Evolutionary conservation across 2,113 vertebrate genomes (phyloP).

Genomic region (Otocyon megalotis): DNA sequence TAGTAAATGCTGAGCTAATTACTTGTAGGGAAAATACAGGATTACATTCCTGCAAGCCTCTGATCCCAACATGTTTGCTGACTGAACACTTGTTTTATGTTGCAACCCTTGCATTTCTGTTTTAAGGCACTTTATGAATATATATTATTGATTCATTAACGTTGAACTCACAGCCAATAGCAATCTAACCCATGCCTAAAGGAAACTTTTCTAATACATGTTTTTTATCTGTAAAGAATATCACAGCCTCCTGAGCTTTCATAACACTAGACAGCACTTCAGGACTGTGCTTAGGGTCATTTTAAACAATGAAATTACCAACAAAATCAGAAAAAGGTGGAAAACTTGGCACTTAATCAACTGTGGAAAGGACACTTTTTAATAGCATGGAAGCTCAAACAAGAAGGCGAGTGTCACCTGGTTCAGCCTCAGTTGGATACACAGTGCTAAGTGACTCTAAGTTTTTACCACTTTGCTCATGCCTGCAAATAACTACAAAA

Average conservation of each 20-base stretch:
- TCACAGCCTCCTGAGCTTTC: background rate
- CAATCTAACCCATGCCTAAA: background rate
- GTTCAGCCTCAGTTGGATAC: background rate
- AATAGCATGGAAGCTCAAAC: background rate
- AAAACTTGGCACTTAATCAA: background rate
- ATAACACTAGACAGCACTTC: background rate
- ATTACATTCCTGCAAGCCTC: background rate
- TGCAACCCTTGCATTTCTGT: background rate
- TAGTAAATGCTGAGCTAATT: background rate
- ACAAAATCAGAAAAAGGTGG: background rate
- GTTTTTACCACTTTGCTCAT: background rate
- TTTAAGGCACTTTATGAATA: background rate
- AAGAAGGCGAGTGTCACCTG: background rate
- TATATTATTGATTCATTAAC: background rate
- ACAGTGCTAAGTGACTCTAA: background rate
- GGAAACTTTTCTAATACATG: background rate
- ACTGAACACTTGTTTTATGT: background rate
- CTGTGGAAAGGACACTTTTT: background rate
- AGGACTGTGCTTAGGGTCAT: background rate
- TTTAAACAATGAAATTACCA: background rate
- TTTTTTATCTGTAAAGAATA: background rate
- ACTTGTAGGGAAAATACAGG: background rate
- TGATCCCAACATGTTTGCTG: background rate
- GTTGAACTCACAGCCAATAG: background rate
- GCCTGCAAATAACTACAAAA: background rate